These are phyloP conservation scores for Dendropsophus ebraccatus DNA, from an alignment of 2,113 vertebrate genomes.

Conservation along the genomic window DNA sequence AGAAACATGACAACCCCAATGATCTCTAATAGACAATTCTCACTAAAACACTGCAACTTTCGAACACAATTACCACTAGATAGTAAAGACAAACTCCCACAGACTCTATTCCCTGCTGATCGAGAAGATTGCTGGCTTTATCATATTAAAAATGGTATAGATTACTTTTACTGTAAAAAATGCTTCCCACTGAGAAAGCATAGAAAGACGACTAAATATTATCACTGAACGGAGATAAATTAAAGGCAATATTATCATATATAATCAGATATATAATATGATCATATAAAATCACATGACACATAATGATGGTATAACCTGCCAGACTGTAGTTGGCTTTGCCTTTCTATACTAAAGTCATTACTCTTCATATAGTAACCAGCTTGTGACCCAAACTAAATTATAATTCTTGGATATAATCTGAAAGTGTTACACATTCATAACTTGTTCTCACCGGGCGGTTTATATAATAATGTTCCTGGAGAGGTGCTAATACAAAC, in stretches of 20 bases:
- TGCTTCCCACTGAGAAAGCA: background rate
- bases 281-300: background rate
- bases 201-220: background rate
- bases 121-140: background rate
- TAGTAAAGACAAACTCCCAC: conserved; percentile 15
- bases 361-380: background rate
- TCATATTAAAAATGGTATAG: background rate
- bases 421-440: background rate
- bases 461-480: conserved; percentile 8
- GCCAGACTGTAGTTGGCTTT: background rate
- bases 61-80: background rate
- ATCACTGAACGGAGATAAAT: too few relatives aligned
- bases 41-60: background rate
- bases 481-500: conserved; percentile 5
- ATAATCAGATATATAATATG: too few relatives aligned
- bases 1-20: background rate
- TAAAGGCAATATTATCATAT: too few relatives aligned
- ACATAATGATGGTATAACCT: background rate
- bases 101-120: background rate
- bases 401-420: background rate
- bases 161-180: background rate
- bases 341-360: background rate
- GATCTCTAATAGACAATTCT: background rate
- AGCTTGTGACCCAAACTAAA: background rate
- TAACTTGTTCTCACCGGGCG: background rate